phyloP scores from a whole-genome alignment of 2,888 invertebrate genomes.

The Halictus quadricinctus region DNA sequence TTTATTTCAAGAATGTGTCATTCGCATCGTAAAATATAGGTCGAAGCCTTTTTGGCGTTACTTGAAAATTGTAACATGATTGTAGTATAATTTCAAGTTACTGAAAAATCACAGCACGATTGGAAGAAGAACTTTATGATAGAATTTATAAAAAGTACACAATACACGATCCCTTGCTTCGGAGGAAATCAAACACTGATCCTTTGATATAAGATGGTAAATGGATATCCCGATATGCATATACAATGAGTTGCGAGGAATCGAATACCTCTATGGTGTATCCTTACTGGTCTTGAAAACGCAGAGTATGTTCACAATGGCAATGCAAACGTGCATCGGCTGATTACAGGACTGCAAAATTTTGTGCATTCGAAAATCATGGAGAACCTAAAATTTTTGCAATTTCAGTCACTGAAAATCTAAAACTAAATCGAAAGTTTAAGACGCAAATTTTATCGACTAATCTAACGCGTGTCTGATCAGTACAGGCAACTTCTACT shows the following conservation, averaged over 20 bases:
- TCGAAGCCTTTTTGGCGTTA: too few relatives aligned
- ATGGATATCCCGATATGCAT: slow-evolving; percentile 1
- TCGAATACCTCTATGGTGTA: background rate
- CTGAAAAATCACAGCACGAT: background rate
- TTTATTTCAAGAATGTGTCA: too few relatives aligned
- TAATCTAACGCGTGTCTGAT: background rate
- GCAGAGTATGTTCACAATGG: background rate
- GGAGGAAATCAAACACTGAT: background rate
- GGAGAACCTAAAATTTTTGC: background rate
- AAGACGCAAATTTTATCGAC: too few relatives aligned
- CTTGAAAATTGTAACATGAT: too few relatives aligned
- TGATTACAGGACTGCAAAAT: background rate
- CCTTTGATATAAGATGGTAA: slow-evolving; percentile 6
- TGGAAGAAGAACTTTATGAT: background rate
- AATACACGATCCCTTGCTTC: background rate
- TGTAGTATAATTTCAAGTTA: background rate
- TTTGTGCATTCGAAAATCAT: background rate
- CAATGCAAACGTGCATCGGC: background rate
- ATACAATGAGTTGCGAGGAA: background rate
- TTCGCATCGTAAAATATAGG: too few relatives aligned
- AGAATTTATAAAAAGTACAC: background rate
- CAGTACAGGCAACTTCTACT: background rate
- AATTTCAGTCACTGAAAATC: background rate
- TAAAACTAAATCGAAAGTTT: background rate
- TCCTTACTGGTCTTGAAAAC: background rate